Base-by-base conservation (phyloP, 2,888 invertebrate genomes). In the Dolomedes plantarius region DNA sequence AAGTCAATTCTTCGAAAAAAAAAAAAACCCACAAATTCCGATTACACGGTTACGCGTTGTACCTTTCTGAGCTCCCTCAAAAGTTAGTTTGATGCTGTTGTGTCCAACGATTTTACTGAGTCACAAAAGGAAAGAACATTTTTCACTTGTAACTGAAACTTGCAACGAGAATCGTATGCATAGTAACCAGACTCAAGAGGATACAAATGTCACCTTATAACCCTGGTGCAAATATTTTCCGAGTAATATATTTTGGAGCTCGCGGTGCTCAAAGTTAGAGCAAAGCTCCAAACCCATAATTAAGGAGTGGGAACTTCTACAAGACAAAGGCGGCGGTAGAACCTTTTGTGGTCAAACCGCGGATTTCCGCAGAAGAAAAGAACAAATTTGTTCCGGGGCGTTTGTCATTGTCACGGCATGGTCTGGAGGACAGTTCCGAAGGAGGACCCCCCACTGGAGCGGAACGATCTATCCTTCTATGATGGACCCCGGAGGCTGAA, bases 361-460 rank as follows among this genome's bases (percentile, higher is more conserved):
- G 29, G 67, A 11, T 68, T 50, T n/a, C 41, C 62, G 11, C 32
- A 32, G 50, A 72, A 46, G 72, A 67, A 73, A 67, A 56, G 27
- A 69, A 50, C 76, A 77, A 32, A 85, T 85, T 85, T 72, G 83
- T 85, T 85, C 77, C 83, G 83, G 56, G 46, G 67, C 83, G 83
- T 85, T 85, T 85, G 83, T 85, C 83, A 85, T 85, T 85, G 83
- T 85, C 83, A 85, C 67, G 76, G 77, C 36, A n/a, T 27, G 76
- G 46, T 79, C 67, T 29, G 19, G 72, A 50, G 76, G 76, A 68
- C 77, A 77, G 69, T 77, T 80, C 64, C 36, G 64, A 62, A 36
- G n/a, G 29, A 56, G 56, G 64, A 75, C 82, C 82, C 64, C 76
- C 81, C 75, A 69, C 75, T 32, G 69, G 39, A 16, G 19, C 9